Evolutionary conservation across 2,888 invertebrate genomes (phyloP).

Genomic region (Allophyes oxyacanthae): DNA sequence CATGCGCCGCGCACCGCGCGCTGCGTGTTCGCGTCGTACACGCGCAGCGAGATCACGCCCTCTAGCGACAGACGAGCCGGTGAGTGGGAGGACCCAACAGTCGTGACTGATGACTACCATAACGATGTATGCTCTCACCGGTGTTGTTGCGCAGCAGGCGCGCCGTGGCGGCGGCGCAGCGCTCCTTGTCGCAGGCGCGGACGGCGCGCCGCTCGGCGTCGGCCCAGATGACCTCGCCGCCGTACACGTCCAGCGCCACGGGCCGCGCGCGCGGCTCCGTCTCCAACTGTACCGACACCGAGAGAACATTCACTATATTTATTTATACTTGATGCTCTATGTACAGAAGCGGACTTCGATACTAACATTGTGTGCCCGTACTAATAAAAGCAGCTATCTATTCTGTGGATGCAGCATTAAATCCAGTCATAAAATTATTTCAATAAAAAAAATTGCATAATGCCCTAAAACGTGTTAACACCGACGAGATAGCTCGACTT

Average conservation of each 20-base stretch:
- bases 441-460: too few species aligned
- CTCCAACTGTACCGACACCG: slow-evolving; percentile 60
- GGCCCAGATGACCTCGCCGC: slow-evolving; percentile 91
- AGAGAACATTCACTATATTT: too few species aligned
- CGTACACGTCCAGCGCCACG: slow-evolving; percentile 91
- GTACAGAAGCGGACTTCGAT: too few species aligned
- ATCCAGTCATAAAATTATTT: too few species aligned
- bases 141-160: slow-evolving; percentile 89
- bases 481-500: slow-evolving; percentile 32
- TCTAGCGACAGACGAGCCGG: slow-evolving; percentile 80
- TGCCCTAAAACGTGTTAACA: too few species aligned
- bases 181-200: slow-evolving; percentile 90
- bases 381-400: too few species aligned
- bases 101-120: too few species aligned
- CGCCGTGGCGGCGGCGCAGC: slow-evolving; percentile 71
- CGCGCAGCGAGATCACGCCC: slow-evolving; percentile 91
- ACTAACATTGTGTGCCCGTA: too few species aligned
- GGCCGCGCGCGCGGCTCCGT: slow-evolving; percentile 82
- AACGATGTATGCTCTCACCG: slow-evolving; percentile 65
- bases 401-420: too few species aligned
- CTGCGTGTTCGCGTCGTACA: slow-evolving; percentile 91
- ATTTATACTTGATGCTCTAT: too few species aligned
- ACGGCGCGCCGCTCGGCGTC: slow-evolving; percentile 90
- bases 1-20: slow-evolving; percentile 86
- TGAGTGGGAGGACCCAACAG: too few species aligned